phyloP scores from a whole-genome alignment of 2,113 vertebrate species.

The Python bivittatus region DNA sequence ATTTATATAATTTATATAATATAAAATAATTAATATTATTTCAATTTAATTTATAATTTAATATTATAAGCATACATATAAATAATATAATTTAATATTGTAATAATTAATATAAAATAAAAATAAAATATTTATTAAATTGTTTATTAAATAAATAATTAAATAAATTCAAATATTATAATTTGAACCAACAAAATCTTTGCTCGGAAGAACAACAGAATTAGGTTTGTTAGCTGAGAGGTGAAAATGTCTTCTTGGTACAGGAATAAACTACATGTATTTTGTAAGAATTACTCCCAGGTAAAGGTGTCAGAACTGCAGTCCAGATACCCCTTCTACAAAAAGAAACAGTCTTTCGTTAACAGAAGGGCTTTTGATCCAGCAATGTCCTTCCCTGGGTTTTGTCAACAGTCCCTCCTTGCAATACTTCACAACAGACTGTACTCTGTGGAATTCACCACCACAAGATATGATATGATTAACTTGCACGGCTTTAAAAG shows the following conservation, averaged over 20 bases:
- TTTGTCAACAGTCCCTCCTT: not conserved
- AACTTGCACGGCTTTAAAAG: not conserved
- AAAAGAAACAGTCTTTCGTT: not conserved
- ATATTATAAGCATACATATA: too few species aligned
- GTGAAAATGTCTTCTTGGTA: not conserved
- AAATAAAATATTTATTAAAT: too few species aligned
- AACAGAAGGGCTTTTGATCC: not conserved
- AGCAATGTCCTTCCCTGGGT: not conserved
- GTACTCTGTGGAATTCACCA: not conserved
- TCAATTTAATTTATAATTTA: too few species aligned
- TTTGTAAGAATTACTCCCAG: not conserved
- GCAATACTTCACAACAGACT: not conserved
- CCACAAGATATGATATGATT: not conserved
- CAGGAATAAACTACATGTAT: not conserved
- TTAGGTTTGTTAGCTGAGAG: not conserved
- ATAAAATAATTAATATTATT: too few species aligned
- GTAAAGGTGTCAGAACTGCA: not conserved
- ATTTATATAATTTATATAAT: too few species aligned
- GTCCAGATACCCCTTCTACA: not conserved
- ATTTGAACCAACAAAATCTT: conserved; percentile 11
- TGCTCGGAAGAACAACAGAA: conserved; percentile 11
- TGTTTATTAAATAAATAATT: too few species aligned
- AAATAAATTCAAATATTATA: not conserved
- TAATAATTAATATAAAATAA: too few species aligned
- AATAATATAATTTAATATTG: too few species aligned